Evolutionary conservation across 2,797 vertebrate species (phyloP), one percentile per base, ranked within the genome.

Genomic region (Micromesistius poutassou): DNA sequence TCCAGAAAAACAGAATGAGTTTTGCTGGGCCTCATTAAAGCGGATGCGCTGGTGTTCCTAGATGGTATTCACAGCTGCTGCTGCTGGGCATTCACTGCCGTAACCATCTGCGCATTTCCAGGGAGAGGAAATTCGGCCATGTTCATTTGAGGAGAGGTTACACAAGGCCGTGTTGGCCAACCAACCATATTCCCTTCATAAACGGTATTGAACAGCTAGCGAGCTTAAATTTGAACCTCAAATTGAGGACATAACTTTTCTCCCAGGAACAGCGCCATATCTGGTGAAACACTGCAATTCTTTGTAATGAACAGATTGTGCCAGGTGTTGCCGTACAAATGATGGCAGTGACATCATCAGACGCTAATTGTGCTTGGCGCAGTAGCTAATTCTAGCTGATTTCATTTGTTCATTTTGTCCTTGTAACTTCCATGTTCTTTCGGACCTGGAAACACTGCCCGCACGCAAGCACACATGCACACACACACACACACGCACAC

Each of bases 401-500:
- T 62, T n/a, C 55, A 62, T n/a, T 62, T 3, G 19, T 55, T 6
- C 22, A 6, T 3, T 62, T 22, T n/a, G n/a, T n/a, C n/a, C 55
- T n/a, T 22, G 55, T 62, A 62, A 62, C 6, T 7, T 62, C 55
- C n/a, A 25, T 55, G 46, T 55, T 55, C 16, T 42, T 14, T 42
- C 40, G 2, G 40, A 42, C 40, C 40, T 55, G 46, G 46, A 22
- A 22, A 55, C 22, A 19, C 16, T 55, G 36, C 36, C 7, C 30
- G n/a, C 28, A 5, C 66, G 22, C 66, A 10, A 2, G 12, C 68
- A 71, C 68, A 71, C 68, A 70, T 31, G 55, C 71, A n/a, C 40
- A 35, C 71, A n/a, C 70, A 40, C 16, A 22, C 77, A 30, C 42
- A 40, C 74, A 72, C 38, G 22, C 76, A 72, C 38, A 71, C 55